Evolutionary conservation across 2,888 invertebrate genomes (phyloP).

Genomic region (Noctua janthe): DNA sequence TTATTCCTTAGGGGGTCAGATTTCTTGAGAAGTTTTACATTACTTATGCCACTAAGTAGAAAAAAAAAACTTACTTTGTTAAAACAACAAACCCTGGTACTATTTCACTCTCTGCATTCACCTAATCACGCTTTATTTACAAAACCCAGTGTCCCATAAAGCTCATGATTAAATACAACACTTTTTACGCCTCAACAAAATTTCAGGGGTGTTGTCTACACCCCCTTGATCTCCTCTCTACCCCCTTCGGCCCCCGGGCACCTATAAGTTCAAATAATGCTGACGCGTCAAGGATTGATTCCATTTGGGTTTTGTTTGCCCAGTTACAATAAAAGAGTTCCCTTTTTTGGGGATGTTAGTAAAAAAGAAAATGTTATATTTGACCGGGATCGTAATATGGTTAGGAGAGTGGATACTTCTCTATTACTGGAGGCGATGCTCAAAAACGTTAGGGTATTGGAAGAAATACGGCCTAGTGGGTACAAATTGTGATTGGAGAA

Average conservation of each 20-base stretch:
- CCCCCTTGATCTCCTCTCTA: constrained; percentile 19
- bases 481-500: neutral
- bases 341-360: constrained; percentile 35
- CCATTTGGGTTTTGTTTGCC: constrained; percentile 58
- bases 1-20: neutral
- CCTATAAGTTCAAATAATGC: constrained; percentile 61
- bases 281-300: constrained; percentile 60
- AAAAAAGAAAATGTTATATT: constrained; percentile 42
- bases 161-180: constrained; percentile 55
- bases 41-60: too few species aligned
- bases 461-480: neutral
- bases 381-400: constrained; percentile 34
- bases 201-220: constrained; percentile 43
- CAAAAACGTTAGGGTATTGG: neutral
- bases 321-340: constrained; percentile 48
- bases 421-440: constrained; percentile 16
- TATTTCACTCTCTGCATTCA: neutral
- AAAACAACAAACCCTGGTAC: neutral
- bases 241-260: constrained; percentile 22
- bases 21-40: neutral
- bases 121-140: constrained; percentile 43
- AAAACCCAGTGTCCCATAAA: constrained; percentile 40
- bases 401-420: constrained; percentile 36
- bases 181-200: constrained; percentile 45
- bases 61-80: neutral